These are phyloP conservation scores for Muraenolepis orangiensis DNA, from an alignment of 2,797 vertebrate genomes.

Conservation along the genomic window DNA sequence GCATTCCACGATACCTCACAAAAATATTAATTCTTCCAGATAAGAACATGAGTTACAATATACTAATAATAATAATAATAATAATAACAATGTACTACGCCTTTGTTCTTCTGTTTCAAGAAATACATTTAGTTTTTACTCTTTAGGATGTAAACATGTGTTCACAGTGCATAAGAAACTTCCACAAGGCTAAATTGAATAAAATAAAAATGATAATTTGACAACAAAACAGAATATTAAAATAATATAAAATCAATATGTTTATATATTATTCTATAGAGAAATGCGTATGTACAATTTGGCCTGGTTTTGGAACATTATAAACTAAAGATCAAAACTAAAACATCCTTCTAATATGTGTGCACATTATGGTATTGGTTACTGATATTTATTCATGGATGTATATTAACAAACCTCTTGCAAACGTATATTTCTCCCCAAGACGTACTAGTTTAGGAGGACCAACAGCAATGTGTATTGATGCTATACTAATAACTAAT, in stretches of 20 bases:
- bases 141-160: slow-evolving; percentile 55
- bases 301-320: slow-evolving; percentile 38
- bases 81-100: neutral
- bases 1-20: too few species aligned
- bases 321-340: slow-evolving; percentile 22
- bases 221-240: too few species aligned
- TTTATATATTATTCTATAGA: slow-evolving; percentile 21
- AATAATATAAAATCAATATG: slow-evolving; percentile 29
- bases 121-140: slow-evolving; percentile 15
- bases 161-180: slow-evolving; percentile 59
- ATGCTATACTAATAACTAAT: too few species aligned
- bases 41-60: too few species aligned
- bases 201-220: slow-evolving; percentile 32
- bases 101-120: neutral
- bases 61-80: neutral
- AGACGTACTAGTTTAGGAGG: slow-evolving; percentile 8
- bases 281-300: slow-evolving; percentile 54
- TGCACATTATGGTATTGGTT: slow-evolving; percentile 13
- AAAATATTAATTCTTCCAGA: neutral
- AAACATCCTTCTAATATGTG: slow-evolving; percentile 5
- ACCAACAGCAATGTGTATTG: slow-evolving; percentile 8
- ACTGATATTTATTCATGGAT: too few species aligned
- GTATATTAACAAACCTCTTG: neutral
- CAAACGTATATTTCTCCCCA: slow-evolving; percentile 16
- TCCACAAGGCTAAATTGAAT: slow-evolving; percentile 46